phyloP scores from a whole-genome alignment of 2,797 vertebrate genomes.

The Acridotheres tristis region DNA sequence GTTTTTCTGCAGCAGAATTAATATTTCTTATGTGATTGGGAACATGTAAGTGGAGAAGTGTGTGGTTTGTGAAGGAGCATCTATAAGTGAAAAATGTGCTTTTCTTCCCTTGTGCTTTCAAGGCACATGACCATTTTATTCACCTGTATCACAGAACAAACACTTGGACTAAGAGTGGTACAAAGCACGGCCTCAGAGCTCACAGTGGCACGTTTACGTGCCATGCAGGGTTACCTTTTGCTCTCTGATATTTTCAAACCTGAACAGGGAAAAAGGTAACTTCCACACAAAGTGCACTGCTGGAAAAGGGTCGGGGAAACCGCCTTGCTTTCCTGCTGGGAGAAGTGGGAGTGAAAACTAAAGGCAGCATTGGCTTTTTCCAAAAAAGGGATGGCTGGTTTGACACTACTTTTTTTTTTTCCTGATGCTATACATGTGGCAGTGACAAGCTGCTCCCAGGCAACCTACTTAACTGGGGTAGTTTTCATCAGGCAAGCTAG shows the following conservation, averaged over 20 bases:
- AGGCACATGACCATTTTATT: not conserved
- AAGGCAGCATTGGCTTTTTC: slow-evolving; percentile 23
- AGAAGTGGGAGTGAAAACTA: not conserved
- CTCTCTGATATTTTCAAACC: not conserved
- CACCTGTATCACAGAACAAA: not conserved
- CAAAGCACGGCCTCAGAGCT: not conserved
- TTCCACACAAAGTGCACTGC: not conserved
- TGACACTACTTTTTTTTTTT: not conserved
- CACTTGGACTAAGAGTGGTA: not conserved
- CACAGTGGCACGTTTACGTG: accelerated
- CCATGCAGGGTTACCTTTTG: not conserved
- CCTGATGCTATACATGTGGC: not conserved
- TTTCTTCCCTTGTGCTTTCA: not conserved
- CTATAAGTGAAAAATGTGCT: not conserved
- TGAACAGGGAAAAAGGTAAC: not conserved
- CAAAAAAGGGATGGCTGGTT: slow-evolving; percentile 51
- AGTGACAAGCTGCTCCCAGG: not conserved
- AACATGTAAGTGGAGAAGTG: not conserved
- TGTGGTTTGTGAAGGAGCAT: not conserved
- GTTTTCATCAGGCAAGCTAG: slow-evolving; percentile 21
- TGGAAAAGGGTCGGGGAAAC: not conserved
- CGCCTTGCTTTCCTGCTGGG: not conserved
- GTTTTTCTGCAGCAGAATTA: not conserved
- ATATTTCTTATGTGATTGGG: not conserved
- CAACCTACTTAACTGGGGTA: not conserved